Percentiles rank a stretch among this genome's conserved stretches.
phyloP scores from a whole-genome alignment of 2,888 invertebrate species.

The Trisateles emortualis region DNA sequence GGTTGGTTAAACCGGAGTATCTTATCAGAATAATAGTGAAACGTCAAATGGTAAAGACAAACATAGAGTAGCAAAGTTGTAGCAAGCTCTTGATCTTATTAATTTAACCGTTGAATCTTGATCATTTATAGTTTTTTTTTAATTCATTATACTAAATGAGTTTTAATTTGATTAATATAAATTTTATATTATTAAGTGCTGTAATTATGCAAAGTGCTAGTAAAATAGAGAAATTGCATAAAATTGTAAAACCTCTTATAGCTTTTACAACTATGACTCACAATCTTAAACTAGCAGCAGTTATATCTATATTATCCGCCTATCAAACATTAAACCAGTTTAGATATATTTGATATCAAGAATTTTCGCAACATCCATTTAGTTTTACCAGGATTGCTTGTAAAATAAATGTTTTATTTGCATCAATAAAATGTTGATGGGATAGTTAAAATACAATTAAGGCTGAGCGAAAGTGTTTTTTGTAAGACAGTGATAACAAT shows the following conservation, averaged over 20 bases:
- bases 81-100: no score
- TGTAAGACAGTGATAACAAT: background rate
- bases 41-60: no score
- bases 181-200: background rate
- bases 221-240: background rate
- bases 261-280: conserved; percentile 23
- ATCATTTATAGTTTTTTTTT: no score
- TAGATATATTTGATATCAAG: conserved; percentile 7
- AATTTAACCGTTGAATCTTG: no score
- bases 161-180: no score
- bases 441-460: conserved; percentile 32
- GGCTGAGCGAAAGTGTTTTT: conserved; percentile 21
- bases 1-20: no score
- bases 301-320: conserved; percentile 18
- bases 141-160: no score
- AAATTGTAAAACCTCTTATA: conserved; percentile 8
- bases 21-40: no score
- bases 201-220: background rate
- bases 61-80: no score
- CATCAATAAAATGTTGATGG: conserved; percentile 32
- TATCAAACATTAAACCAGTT: conserved; percentile 38
- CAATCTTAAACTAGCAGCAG: conserved; percentile 15
- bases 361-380: conserved; percentile 12
- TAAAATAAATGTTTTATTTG: conserved; percentile 30
- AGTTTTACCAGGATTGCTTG: conserved; percentile 7